Evolutionary conservation across 2,113 vertebrate species (phyloP).

Genomic region (Rhegmatorhina hoffmannsi): DNA sequence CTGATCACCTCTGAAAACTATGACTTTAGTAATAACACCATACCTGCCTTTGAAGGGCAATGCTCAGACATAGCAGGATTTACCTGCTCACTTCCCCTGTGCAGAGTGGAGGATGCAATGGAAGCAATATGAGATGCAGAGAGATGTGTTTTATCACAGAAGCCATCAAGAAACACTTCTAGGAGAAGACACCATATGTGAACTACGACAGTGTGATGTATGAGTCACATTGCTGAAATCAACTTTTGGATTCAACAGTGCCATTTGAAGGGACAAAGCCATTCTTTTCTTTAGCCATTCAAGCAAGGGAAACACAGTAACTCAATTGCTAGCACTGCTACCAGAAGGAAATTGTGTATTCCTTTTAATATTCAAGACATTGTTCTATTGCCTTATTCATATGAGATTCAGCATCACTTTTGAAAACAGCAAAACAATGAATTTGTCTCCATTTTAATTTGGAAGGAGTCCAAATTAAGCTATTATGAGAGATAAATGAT

Average conservation of each 20-base stretch:
- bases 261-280: conserved; percentile 41
- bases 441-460: conserved; percentile 65
- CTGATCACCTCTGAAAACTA: not conserved
- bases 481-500: conserved; percentile 55
- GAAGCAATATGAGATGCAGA: not conserved
- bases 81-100: not conserved
- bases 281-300: conserved; percentile 52
- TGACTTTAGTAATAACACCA: not conserved
- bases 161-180: conserved; percentile 1
- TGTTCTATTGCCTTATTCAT: conserved; percentile 38
- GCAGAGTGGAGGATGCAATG: not conserved
- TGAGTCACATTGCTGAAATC: conserved; percentile 17
- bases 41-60: not conserved
- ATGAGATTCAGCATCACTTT: conserved; percentile 48
- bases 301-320: conserved; percentile 4
- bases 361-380: conserved; percentile 58
- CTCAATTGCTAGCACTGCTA: conserved; percentile 22
- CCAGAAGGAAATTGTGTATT: conserved; percentile 21
- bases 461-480: conserved; percentile 65
- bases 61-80: not conserved
- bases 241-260: conserved; percentile 28
- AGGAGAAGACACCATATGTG: not conserved
- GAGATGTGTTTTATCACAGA: conserved; percentile 10
- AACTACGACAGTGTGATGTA: not conserved
- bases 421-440: conserved; percentile 54